Conservation (phyloP, 2,113 vertebrate genomes). For the Cygnus atratus region DNA sequence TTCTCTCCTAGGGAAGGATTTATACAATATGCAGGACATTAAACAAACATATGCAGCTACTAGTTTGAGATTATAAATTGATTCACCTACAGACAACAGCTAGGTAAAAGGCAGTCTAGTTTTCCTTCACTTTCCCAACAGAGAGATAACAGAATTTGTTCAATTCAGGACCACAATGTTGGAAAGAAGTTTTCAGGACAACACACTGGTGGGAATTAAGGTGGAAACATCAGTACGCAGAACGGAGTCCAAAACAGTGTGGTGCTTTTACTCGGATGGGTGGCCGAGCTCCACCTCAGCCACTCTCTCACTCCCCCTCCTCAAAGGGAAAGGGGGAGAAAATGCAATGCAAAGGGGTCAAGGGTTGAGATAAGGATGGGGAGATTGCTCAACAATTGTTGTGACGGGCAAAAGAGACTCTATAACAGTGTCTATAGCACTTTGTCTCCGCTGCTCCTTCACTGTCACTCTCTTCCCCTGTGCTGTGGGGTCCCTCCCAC, state of each 20-base stretch:
- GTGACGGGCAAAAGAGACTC: too few species aligned
- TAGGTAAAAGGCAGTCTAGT: neutral
- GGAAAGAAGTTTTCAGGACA: neutral
- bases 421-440: too few species aligned
- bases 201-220: neutral
- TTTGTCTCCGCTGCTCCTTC: too few species aligned
- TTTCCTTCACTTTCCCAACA: accelerated
- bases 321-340: too few species aligned
- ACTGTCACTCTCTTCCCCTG: too few species aligned
- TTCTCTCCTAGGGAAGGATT: conserved; percentile 42
- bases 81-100: neutral
- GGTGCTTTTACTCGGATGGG: too few species aligned
- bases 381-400: too few species aligned
- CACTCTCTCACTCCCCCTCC: too few species aligned
- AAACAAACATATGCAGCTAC: neutral
- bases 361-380: too few species aligned
- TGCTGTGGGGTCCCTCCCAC: too few species aligned
- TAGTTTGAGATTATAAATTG: neutral
- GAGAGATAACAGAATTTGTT: neutral
- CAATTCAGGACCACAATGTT: accelerated
- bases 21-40: conserved; percentile 43
- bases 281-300: too few species aligned
- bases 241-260: neutral
- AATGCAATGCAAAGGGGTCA: too few species aligned
- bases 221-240: neutral